Percentiles rank a stretch among this genome's conserved stretches.
These are phyloP conservation scores for Marasmarcha lunaedactyla DNA, from an alignment of 2,888 invertebrate genomes.

Conservation along the genomic window DNA sequence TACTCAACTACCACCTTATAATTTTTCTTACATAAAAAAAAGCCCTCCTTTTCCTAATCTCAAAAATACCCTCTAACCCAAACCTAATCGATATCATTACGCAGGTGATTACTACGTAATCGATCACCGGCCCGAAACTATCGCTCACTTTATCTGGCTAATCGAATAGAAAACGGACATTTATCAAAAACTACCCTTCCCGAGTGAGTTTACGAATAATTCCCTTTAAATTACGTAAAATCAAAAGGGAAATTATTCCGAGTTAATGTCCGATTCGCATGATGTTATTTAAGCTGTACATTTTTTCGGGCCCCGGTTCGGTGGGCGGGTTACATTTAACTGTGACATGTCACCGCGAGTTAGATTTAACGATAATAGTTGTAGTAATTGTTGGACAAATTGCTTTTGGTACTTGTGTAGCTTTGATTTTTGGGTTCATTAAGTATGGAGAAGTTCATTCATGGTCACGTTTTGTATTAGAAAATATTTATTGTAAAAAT, in stretches of 20 bases:
- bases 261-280: conserved; percentile 64
- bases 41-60: too few relatives aligned
- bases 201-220: conserved; percentile 36
- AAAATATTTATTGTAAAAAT: too few relatives aligned
- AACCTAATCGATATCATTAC: conserved; percentile 14
- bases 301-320: conserved; percentile 20
- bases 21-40: too few relatives aligned
- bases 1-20: too few relatives aligned
- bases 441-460: too few relatives aligned
- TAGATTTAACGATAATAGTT: conserved; percentile 41
- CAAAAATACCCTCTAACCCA: conserved; percentile 11
- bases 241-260: conserved; percentile 57
- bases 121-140: conserved; percentile 24
- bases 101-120: conserved; percentile 36
- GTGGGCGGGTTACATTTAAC: conserved; percentile 55
- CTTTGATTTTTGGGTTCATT: too few relatives aligned
- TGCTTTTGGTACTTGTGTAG: conserved; percentile 27
- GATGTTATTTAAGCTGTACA: conserved; percentile 49
- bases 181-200: conserved; percentile 42
- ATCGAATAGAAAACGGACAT: conserved; percentile 54
- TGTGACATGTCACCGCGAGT: conserved; percentile 20
- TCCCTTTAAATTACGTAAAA: conserved; percentile 66
- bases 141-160: conserved; percentile 26
- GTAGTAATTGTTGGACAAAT: conserved; percentile 54
- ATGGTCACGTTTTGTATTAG: too few relatives aligned